Conservation (phyloP, 2,888 invertebrate genomes). For the Eupithecia pulchellata region DNA sequence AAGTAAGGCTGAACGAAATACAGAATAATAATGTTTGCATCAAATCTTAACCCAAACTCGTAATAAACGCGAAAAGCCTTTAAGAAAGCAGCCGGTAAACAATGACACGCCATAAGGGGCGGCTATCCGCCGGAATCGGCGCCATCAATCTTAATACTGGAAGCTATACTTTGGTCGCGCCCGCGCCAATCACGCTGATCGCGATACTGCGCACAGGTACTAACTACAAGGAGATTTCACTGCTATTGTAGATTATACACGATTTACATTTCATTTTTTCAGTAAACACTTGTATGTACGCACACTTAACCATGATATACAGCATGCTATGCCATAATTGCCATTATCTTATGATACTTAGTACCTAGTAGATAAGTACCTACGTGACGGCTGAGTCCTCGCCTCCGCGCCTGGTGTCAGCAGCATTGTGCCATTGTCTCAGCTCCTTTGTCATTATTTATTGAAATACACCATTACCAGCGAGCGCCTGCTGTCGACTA, state of each 20-base stretch:
- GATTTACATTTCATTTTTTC: background rate
- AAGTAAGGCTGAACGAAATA: background rate
- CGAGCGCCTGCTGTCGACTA: conserved; percentile 47
- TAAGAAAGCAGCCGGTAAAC: conserved; percentile 28
- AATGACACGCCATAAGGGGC: conserved; percentile 31
- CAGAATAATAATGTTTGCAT: background rate
- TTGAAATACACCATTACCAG: conserved; percentile 57
- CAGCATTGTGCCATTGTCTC: conserved; percentile 52
- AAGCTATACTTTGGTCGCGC: conserved; percentile 76
- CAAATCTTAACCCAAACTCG: background rate
- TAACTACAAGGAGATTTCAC: conserved; percentile 20
- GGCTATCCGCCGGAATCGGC: conserved; percentile 50
- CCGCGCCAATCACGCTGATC: conserved; percentile 70
- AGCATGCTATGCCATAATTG: no score
- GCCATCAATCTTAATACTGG: conserved; percentile 80
- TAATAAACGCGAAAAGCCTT: conserved; percentile 8
- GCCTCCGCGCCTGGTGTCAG: conserved; percentile 41
- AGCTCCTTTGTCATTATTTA: conserved; percentile 70
- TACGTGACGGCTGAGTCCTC: background rate
- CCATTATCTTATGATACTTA: no score
- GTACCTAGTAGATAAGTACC: no score
- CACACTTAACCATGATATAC: background rate
- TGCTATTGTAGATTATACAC: background rate
- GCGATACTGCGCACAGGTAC: conserved; percentile 52
- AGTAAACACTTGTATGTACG: background rate